These are phyloP conservation scores for Caenorhabditis sulstoni DNA, from an alignment of 2,888 invertebrate species.

Conservation along the genomic window DNA sequence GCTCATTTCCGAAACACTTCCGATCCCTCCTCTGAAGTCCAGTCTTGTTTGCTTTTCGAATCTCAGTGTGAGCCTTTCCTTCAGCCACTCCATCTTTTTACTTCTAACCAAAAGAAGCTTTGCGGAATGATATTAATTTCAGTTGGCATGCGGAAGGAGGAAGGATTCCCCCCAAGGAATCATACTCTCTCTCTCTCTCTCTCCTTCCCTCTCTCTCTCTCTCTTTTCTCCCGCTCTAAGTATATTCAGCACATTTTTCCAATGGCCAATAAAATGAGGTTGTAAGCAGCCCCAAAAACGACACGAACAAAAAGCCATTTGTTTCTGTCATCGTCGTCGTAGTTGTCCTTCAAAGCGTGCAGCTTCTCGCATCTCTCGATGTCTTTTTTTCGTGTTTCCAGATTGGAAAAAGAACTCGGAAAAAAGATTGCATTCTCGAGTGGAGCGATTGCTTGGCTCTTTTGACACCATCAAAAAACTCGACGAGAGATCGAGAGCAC, in stretches of 20 bases:
- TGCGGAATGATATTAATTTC: slow-evolving; percentile 51
- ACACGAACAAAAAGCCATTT: slow-evolving; percentile 51
- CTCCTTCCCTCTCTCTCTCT: no score
- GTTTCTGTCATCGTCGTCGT: slow-evolving; percentile 42
- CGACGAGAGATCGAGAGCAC: background rate
- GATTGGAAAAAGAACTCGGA: slow-evolving; percentile 9
- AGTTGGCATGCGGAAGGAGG: slow-evolving; percentile 30
- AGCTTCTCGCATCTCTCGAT: slow-evolving; percentile 20
- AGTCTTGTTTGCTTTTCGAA: slow-evolving; percentile 55
- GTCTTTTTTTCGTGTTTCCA: slow-evolving; percentile 13
- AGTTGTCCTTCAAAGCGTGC: slow-evolving; percentile 48
- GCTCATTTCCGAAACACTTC: slow-evolving; percentile 17
- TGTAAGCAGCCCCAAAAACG: slow-evolving; percentile 39
- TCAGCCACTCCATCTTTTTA: slow-evolving; percentile 37
- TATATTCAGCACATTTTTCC: slow-evolving; percentile 36
- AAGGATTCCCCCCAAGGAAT: slow-evolving; percentile 49
- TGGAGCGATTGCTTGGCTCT: background rate
- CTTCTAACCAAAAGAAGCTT: slow-evolving; percentile 38
- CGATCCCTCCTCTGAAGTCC: slow-evolving; percentile 26
- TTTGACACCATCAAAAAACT: no score
- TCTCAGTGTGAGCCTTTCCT: slow-evolving; percentile 17
- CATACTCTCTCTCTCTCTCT: slow-evolving; percentile 33
- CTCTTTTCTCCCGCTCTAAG: slow-evolving; percentile 31
- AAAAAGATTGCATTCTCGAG: slow-evolving; percentile 29
- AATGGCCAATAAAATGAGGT: slow-evolving; percentile 40